Base-by-base conservation (phyloP, 1,140 invertebrate genomes). In the Aphelenchoides avenae region DNA sequence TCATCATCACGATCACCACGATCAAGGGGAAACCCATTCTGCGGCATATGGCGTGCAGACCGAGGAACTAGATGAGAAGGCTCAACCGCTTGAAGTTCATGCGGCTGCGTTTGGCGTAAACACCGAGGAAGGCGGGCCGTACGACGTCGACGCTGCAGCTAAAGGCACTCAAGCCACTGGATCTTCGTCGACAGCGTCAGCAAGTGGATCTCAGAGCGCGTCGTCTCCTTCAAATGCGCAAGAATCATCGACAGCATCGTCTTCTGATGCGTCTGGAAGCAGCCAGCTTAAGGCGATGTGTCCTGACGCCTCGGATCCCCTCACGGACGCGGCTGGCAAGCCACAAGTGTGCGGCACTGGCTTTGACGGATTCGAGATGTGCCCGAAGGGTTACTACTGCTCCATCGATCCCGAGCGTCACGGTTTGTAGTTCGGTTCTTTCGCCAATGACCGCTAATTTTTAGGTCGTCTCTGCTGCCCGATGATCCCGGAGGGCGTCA, bases 241-340 rank as follows among this genome's bases (percentile, higher is more conserved):
- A n/a, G n/a, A n/a, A n/a, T n/a, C n/a, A n/a, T n/a, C n/a, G n/a
- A n/a, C n/a, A n/a, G n/a, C n/a, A n/a, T n/a, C n/a, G n/a, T 43
- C 39, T 42, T 55, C 43, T 15, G 46, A 20, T 3, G 15, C 29
- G 7, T 60, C 27, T 33, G 29, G n/a, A 15, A 58, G 26, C n/a
- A 30, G 37, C 20, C 24, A 57, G 30, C 26, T 43, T 22, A 34
- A 49, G 11, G 30, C 36, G 44, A 67, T 74, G 41, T 75, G 73
- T 51, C 71, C 73, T 15, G 73, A 75, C 49, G 73, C 71, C 4
- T 75, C 74, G 7, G 73, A 75, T 49, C 56, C 73, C 27, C 43
- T 75, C 33, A 53, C 56, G 26, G 56, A 60, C 13, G 50, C 46
- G 20, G 51, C 37, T 31, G 69, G 71, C 9, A 33, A 67, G 46